Evolutionary conservation across 2,888 invertebrate species (phyloP), one percentile per base, ranked within the genome.

Genomic region (Dasysyrphus tricinctus): DNA sequence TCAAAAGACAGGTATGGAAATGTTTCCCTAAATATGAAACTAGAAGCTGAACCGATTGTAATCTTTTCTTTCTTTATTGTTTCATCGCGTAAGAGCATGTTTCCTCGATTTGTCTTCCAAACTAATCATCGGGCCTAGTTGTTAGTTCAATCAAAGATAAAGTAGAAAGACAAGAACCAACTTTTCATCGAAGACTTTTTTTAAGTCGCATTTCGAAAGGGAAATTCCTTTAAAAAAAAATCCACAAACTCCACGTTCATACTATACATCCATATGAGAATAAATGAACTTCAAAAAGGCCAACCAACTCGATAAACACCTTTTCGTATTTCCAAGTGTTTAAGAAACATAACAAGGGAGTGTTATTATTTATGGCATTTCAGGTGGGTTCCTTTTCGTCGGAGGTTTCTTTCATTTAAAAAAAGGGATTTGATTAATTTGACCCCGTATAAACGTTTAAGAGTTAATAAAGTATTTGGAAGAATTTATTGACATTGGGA

Each of bases 351-450:
- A 9, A 16, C 49, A 34, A 57, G 34, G 37, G 19, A 29, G 67
- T 67, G 12, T 67, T 34, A 12, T 67, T 67, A 44, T 44, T 67
- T 49, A 67, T 63, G n/a, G 11, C 29, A 29, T 44, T 63, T 44
- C 32, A 63, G 24, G 44, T 63, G 63, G n/a, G 9, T 44, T 63
- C 29, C n/a, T 49, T 34, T 34, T 14, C 19, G 14, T 16, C 42
- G 61, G 67, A n/a, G 47, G 51, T 37, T 51, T 37, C 37, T n/a
- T 37, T 39, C 51, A 3, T 47, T n/a, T 29, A 3, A 8, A 75
- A 51, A 75, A 56, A 54, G 54, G 54, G 44, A 56, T 76, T 56
- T 76, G 75, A 76, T 72, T 56, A 65, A 79, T 72, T 63, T 79
- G 63, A 54, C 34, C 72, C 24, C 63, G n/a, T 54, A 24, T 24